phyloP scores from a whole-genome alignment of 1,140 invertebrate genomes.

The Dendrolimus kikuchii region DNA sequence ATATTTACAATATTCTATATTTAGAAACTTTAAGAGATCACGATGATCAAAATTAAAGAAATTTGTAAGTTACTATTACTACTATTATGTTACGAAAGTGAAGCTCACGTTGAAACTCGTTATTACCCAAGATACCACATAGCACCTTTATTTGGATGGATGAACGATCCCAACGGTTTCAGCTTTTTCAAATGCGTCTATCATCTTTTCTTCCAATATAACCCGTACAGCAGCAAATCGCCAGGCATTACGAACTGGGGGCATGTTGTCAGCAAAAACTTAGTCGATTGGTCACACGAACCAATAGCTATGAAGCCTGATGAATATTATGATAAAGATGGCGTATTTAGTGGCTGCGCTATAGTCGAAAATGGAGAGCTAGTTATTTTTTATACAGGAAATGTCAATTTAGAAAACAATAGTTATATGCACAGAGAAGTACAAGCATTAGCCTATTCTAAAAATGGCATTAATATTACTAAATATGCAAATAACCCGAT shows the following conservation, averaged over 20 bases:
- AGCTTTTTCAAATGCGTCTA: constrained; percentile 37
- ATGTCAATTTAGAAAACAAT: constrained; percentile 31
- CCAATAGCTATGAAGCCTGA: constrained; percentile 54
- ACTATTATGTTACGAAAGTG: constrained; percentile 18
- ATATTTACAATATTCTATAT: too few species aligned
- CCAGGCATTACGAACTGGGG: constrained; percentile 51
- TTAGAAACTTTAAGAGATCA: too few species aligned
- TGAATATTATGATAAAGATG: constrained; percentile 38
- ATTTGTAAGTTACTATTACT: constrained; percentile 3
- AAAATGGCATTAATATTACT: constrained; percentile 36
- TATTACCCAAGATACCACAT: constrained; percentile 48
- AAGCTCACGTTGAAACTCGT: constrained; percentile 10
- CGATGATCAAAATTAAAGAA: too few species aligned
- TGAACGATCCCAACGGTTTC: constrained; percentile 67
- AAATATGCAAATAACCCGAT: constrained; percentile 50
- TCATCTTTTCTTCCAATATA: constrained; percentile 60
- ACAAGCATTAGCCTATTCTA: constrained; percentile 40
- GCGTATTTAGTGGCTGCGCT: constrained; percentile 61
- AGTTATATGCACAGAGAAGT: constrained; percentile 30
- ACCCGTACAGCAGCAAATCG: constrained; percentile 32
- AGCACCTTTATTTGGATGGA: constrained; percentile 50
- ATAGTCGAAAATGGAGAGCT: constrained; percentile 45
- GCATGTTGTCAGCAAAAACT: constrained; percentile 48
- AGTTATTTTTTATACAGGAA: constrained; percentile 56
- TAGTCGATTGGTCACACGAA: constrained; percentile 51